These are phyloP conservation scores for Ibycter americanus DNA, from an alignment of 2,797 vertebrate species.

Conservation along the genomic window DNA sequence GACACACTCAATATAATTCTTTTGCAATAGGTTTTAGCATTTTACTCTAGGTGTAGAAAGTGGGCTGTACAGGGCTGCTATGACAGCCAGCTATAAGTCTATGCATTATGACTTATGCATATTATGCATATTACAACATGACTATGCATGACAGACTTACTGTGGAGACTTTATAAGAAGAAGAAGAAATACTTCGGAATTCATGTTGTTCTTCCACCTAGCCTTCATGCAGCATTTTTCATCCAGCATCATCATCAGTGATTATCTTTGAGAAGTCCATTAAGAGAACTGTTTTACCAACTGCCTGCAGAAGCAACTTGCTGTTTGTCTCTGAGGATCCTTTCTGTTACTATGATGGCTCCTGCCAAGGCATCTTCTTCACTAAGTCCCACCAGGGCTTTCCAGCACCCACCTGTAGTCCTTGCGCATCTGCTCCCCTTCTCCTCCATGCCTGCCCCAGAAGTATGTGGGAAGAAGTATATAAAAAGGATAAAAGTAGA, in stretches of 20 bases:
- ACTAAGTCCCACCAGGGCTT: not conserved
- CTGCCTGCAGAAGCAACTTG: not conserved
- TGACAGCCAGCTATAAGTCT: not conserved
- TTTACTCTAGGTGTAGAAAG: not conserved
- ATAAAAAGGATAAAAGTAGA: not conserved
- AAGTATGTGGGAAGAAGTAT: not conserved
- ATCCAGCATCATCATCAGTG: not conserved
- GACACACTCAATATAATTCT: not conserved
- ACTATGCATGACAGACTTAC: slow-evolving; percentile 22
- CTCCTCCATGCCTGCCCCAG: not conserved
- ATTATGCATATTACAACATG: slow-evolving; percentile 40
- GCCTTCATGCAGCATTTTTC: not conserved
- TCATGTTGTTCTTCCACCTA: not conserved
- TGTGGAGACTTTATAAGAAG: not conserved
- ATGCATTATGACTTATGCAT: slow-evolving; percentile 38
- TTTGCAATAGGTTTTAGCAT: not conserved
- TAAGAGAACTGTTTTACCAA: not conserved
- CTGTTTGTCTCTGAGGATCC: not conserved
- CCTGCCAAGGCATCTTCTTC: not conserved
- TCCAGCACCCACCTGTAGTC: not conserved
- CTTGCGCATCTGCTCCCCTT: not conserved
- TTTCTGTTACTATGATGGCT: not conserved
- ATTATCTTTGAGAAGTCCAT: not conserved
- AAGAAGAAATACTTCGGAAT: not conserved
- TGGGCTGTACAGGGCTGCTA: not conserved